Percentiles rank a stretch among this genome's conserved stretches.
Evolutionary conservation across 2,797 vertebrate genomes (phyloP).

Genomic region (Garrulus glandarius): DNA sequence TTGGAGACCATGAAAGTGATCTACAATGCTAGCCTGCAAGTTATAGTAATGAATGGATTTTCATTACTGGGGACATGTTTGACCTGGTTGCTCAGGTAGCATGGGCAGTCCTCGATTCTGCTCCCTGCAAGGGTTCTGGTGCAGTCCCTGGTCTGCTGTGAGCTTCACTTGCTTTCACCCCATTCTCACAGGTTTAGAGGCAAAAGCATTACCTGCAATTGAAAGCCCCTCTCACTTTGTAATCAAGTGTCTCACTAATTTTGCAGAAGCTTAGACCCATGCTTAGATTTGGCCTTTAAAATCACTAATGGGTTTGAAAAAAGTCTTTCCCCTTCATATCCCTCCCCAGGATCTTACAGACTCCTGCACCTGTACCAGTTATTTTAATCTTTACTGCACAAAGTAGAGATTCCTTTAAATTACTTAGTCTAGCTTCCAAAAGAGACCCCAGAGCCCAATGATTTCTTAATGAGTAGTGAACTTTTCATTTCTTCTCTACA

Average conservation of each 20-base stretch:
- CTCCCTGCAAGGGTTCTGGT: slow-evolving; percentile 75
- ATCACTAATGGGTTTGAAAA: slow-evolving; percentile 27
- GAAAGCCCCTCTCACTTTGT: slow-evolving; percentile 46
- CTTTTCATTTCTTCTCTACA: slow-evolving; percentile 47
- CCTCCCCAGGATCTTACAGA: slow-evolving; percentile 27
- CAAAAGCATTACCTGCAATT: slow-evolving; percentile 59
- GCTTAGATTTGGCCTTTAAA: slow-evolving; percentile 60
- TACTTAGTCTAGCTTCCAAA: slow-evolving; percentile 36
- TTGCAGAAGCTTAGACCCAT: slow-evolving; percentile 27
- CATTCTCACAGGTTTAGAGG: slow-evolving; percentile 67
- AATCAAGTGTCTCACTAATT: slow-evolving; percentile 54
- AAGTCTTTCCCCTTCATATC: slow-evolving; percentile 10
- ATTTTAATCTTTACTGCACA: slow-evolving; percentile 38
- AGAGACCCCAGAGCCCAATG: slow-evolving; percentile 40
- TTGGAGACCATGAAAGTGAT: slow-evolving; percentile 82
- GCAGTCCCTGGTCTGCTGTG: slow-evolving; percentile 72
- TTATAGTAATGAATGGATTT: slow-evolving; percentile 78
- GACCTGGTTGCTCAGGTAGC: slow-evolving; percentile 86
- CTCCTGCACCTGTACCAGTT: background rate
- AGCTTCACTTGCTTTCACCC: slow-evolving; percentile 73
- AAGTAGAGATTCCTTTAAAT: slow-evolving; percentile 30
- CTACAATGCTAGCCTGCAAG: slow-evolving; percentile 58
- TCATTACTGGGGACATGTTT: slow-evolving; percentile 75
- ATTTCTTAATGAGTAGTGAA: slow-evolving; percentile 37
- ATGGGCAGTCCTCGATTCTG: slow-evolving; percentile 76